phyloP scores from a whole-genome alignment of 1,140 invertebrate species.

The Campodea augens region DNA sequence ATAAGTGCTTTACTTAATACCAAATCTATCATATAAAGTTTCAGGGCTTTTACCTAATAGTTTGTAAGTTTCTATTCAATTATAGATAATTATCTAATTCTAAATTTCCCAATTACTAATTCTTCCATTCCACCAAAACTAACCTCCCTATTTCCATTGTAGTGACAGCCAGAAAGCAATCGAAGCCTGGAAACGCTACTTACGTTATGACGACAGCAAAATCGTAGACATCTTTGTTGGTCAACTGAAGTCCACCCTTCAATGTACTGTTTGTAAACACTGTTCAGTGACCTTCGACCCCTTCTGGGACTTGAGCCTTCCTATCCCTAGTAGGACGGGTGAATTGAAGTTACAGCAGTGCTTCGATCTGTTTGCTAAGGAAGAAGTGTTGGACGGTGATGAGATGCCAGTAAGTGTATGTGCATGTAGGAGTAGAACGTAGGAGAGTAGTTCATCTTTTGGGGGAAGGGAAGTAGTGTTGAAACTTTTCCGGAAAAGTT shows the following conservation, averaged over 20 bases:
- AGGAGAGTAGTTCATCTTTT: no score
- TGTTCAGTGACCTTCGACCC: constrained; percentile 88
- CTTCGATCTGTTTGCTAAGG: constrained; percentile 70
- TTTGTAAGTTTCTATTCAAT: no score
- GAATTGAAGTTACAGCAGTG: constrained; percentile 60
- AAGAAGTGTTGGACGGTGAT: constrained; percentile 81
- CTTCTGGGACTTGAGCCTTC: constrained; percentile 74
- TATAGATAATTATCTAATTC: no score
- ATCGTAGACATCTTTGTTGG: constrained; percentile 90
- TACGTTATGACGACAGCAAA: constrained; percentile 64
- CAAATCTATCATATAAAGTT: no score
- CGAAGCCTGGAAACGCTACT: constrained; percentile 75
- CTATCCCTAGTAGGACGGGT: constrained; percentile 51
- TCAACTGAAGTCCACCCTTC: constrained; percentile 78
- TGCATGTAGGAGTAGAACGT: no score
- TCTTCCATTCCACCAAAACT: no score
- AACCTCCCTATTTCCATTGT: no score
- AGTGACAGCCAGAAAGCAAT: constrained; percentile 62
- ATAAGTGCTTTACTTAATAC: no score
- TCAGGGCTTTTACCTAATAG: no score
- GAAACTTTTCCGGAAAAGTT: no score
- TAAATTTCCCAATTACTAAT: no score
- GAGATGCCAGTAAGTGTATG: constrained; percentile 64
- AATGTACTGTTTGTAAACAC: constrained; percentile 74
- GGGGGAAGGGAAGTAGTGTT: no score